Evolutionary conservation across 2,888 invertebrate genomes (phyloP), one percentile per base, ranked within the genome.

Genomic region (Dryococelus australis): DNA sequence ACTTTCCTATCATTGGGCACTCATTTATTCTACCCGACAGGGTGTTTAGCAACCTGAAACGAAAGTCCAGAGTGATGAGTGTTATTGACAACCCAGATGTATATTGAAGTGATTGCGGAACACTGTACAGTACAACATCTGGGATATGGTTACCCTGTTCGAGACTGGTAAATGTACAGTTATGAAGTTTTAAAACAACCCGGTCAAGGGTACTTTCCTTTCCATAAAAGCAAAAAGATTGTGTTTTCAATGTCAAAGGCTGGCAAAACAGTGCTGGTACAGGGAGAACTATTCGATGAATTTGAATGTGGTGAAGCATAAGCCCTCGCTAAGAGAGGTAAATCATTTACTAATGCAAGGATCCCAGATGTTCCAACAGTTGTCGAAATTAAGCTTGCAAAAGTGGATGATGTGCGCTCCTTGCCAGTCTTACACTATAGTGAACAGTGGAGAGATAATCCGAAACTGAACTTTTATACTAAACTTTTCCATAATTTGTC

Each of bases 1-100:
- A 83, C 35, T 83, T 83, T 83, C 83, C 83, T 83, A 83, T 83
- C 4, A 28, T 83, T 28, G 28, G 83, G 16, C 83, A 83, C 28
- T 83, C 28, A 28, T 83, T 83, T 43, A 83, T 83, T 28, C 83
- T 9, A 20, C 8, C 83, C 16, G 35, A 83, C 43, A 83, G 83
- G 6, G 81, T 83, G 27, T 83, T 83, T 28, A 28, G 83, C 35
- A 27, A 83, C 16, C 83, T 83, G 83, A 28, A 28, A 83, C 83
- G 83, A 5, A 28, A 27, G 83, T 28, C 28, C 24, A 28, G 83
- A 28, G 27, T 9, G n/a, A 83, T 28, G 83, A 83, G 35, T 83
- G 9, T 27, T 83, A 83, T 83, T 83, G 28, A 5, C 83, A 83
- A 83, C 83, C 83, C 83, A 28, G 35, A 27, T 83, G 28, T 83